Evolutionary conservation across 2,797 vertebrate genomes (phyloP), one percentile per base, ranked within the genome.

Genomic region (Delichon dasypus): DNA sequence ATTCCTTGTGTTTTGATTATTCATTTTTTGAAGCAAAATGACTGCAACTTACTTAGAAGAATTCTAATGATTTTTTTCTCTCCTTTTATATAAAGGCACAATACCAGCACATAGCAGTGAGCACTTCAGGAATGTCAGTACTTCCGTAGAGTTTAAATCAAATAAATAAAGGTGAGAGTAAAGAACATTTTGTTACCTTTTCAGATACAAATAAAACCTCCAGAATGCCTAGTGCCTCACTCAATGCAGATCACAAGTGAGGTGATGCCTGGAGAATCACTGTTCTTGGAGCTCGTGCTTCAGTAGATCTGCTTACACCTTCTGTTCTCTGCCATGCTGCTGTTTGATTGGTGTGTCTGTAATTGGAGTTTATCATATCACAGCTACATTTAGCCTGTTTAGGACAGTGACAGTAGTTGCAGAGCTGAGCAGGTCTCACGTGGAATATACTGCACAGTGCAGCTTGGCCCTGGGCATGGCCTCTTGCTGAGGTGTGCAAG

Each of bases 1-100:
- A 88, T 55, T 95, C 25, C 62, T 85, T 80, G 36, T 96, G 85
- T 55, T 95, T 94, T 93, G 85, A 82, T 95, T 85, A 79, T 88
- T 96, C 66, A 42, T 87, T 88, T 95, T 95, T 91, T 80, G 68
- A 89, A 91, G 53, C 45, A 73, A 91, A 90, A 86, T 82, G 44
- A 91, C 5, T 1, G 73, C 73, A 90, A 79, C 77, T 86, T 90
- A 60, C 67, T 88, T 79, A 60, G 54, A 84, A 84, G 66, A 92
- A 87, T 93, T 87, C 91, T 71, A 87, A 83, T 89, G 30, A 29
- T 12, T 30, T 93, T 94, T 94, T 86, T 76, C 60, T 81, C 30
- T 90, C 27, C 29, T 77, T 71, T 94, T 13, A 54, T 64, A 75
- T 84, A 81, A 94, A 91, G 76, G 55, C 60, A 78, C 5, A 13